Percentiles rank a stretch among this genome's conserved stretches.
phyloP scores from a whole-genome alignment of 1,140 invertebrate genomes.

The Lethrus apterus region DNA sequence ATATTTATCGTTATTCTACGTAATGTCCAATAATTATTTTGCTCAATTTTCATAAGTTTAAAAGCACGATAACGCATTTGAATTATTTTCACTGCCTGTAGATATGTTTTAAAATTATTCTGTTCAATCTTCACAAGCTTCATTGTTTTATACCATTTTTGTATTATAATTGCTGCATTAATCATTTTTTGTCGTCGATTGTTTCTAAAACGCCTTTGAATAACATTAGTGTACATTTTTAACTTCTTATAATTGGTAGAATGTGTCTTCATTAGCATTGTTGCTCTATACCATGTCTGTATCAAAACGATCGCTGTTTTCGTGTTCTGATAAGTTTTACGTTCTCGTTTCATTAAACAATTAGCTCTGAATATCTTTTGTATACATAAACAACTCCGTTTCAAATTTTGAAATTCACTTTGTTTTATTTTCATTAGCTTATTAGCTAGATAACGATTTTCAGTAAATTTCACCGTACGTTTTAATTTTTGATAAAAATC shows the following conservation, averaged over 20 bases:
- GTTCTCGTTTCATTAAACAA: conserved; percentile 34
- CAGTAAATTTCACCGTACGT: conserved; percentile 8
- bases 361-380: conserved; percentile 46
- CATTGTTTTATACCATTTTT: conserved; percentile 21
- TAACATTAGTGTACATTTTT: conserved; percentile 29
- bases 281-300: conserved; percentile 49
- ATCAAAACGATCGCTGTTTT: conserved; percentile 44
- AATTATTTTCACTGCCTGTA: conserved; percentile 19
- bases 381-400: conserved; percentile 23
- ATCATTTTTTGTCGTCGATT: conserved; percentile 7
- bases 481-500: conserved; percentile 26
- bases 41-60: conserved; percentile 13
- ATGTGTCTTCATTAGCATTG: conserved; percentile 16
- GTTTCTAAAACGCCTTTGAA: conserved; percentile 42
- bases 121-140: background rate
- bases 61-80: conserved; percentile 23
- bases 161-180: conserved; percentile 23
- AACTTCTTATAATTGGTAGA: conserved; percentile 22
- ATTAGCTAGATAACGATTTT: conserved; percentile 12
- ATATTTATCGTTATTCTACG: conserved; percentile 20
- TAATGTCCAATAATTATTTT: conserved; percentile 22
- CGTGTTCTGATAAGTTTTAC: conserved; percentile 35
- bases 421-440: conserved; percentile 23
- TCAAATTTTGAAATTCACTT: conserved; percentile 23
- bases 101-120: conserved; percentile 8